Conservation (phyloP, 1,140 invertebrate species). For the Drosophila saltans region DNA sequence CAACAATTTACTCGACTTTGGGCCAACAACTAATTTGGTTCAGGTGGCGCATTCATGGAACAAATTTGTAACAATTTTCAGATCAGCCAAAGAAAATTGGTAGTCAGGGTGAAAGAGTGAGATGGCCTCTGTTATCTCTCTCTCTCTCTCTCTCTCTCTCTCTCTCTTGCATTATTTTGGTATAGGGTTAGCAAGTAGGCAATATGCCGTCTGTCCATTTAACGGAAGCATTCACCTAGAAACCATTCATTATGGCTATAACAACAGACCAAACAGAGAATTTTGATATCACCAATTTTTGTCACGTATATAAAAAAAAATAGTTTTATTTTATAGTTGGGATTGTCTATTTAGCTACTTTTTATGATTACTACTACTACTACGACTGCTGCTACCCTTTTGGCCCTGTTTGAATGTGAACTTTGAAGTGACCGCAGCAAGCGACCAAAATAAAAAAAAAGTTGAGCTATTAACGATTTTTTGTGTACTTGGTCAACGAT, state of each 20-base stretch:
- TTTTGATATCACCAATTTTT: conserved; percentile 54
- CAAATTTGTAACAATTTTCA: conserved; percentile 77
- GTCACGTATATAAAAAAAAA: conserved; percentile 59
- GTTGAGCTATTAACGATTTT: conserved; percentile 47
- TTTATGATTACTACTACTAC: conserved; percentile 33
- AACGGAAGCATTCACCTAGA: conserved; percentile 54
- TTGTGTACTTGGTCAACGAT: conserved; percentile 37
- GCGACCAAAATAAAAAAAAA: background rate
- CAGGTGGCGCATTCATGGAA: conserved; percentile 75
- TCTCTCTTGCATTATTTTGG: too few relatives aligned
- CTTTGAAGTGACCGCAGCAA: conserved; percentile 60
- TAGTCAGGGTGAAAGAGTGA: conserved; percentile 10
- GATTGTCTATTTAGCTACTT: conserved; percentile 49
- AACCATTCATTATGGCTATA: conserved; percentile 40
- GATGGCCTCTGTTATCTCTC: too few relatives aligned
- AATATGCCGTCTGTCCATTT: conserved; percentile 29
- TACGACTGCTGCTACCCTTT: conserved; percentile 25
- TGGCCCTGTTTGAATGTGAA: conserved; percentile 48
- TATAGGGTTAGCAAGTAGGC: conserved; percentile 43
- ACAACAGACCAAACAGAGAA: background rate
- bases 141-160: too few relatives aligned
- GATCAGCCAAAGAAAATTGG: conserved; percentile 57
- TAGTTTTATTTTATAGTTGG: conserved; percentile 19
- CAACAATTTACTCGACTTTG: conserved; percentile 54
- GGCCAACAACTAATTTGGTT: conserved; percentile 74